Conservation (phyloP, 2,888 invertebrate species). For the Chrysolina oricalcia region DNA sequence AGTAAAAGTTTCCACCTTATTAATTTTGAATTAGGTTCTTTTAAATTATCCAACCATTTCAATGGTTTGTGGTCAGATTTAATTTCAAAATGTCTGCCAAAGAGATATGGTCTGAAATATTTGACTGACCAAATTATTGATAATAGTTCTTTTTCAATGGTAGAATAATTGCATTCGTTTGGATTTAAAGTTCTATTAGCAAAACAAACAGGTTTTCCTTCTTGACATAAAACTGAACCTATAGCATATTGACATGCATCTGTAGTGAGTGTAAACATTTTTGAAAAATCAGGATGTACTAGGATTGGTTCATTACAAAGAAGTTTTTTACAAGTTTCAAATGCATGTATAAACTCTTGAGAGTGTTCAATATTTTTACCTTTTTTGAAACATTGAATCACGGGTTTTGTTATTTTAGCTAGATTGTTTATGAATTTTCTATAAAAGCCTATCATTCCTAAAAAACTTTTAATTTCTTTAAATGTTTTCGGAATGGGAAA, state of each 20-base stretch:
- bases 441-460: background rate
- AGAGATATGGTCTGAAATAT: no score
- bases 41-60: no score
- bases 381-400: background rate
- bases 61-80: no score
- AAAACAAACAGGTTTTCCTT: slow-evolving; percentile 15
- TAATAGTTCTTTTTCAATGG: background rate
- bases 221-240: slow-evolving; percentile 24
- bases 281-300: background rate
- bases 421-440: background rate
- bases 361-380: slow-evolving; percentile 7
- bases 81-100: no score
- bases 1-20: no score
- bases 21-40: no score
- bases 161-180: slow-evolving; percentile 6
- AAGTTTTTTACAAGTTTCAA: slow-evolving; percentile 12
- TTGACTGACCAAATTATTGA: no score
- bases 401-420: no score
- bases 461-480: background rate
- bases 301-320: slow-evolving; percentile 9
- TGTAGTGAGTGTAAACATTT: slow-evolving; percentile 10
- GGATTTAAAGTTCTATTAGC: slow-evolving; percentile 14
- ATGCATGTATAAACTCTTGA: background rate
- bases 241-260: slow-evolving; percentile 29
- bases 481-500: background rate